phyloP scores from a whole-genome alignment of 2,888 invertebrate genomes.

The Metopia argyrocephala region DNA sequence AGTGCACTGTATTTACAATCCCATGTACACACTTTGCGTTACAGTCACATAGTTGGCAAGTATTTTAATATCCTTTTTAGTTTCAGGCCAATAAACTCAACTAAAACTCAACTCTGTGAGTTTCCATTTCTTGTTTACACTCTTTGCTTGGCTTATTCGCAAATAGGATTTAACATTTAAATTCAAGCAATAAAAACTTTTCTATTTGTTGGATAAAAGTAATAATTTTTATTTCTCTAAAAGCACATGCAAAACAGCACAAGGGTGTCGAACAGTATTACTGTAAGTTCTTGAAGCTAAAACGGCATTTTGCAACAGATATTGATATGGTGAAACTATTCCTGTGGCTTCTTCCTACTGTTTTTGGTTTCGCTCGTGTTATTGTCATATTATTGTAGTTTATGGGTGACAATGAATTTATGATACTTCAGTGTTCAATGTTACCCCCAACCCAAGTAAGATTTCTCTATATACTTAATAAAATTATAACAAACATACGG shows the following conservation, averaged over 20 bases:
- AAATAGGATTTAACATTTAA: background rate
- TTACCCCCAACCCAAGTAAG: slow-evolving; percentile 9
- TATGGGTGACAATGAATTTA: slow-evolving; percentile 36
- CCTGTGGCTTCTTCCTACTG: background rate
- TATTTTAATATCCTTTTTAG: slow-evolving; percentile 21
- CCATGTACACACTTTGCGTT: background rate
- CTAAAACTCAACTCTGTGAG: background rate
- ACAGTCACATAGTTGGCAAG: slow-evolving; percentile 1
- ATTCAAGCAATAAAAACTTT: slow-evolving; percentile 40
- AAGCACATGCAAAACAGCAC: background rate
- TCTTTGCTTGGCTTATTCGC: background rate
- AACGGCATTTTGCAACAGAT: too few relatives aligned
- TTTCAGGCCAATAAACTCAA: slow-evolving; percentile 53
- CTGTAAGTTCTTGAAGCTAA: background rate
- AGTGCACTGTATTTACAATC: too few relatives aligned
- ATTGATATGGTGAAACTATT: too few relatives aligned
- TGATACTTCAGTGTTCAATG: slow-evolving; percentile 29
- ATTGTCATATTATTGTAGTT: background rate
- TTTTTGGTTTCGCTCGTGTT: slow-evolving; percentile 46
- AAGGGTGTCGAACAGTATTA: background rate
- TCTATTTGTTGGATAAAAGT: slow-evolving; percentile 33
- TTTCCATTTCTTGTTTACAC: background rate
- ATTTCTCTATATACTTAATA: slow-evolving; percentile 5
- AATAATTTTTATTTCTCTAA: slow-evolving; percentile 27
- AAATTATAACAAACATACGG: slow-evolving; percentile 18